Evolutionary conservation across 1,140 invertebrate species (phyloP), one percentile per base, ranked within the genome.

Genomic region (Trachelipus rathkii): DNA sequence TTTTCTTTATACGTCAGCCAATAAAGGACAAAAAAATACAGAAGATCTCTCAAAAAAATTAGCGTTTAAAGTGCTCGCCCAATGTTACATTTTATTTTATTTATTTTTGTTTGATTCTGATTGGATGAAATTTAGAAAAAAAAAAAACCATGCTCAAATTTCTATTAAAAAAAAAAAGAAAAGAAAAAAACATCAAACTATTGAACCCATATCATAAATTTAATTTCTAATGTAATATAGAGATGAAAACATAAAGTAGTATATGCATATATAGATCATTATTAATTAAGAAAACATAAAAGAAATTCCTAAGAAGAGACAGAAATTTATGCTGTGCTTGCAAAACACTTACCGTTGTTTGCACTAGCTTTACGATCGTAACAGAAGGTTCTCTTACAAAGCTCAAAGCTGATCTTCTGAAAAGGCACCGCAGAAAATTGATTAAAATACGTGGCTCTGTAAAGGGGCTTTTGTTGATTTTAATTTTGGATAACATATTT

Each of bases 361-460:
- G 95, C 10, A 95, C 83, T 67, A 96, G 84, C 81, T 94, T 88
- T 68, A 96, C 92, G 90, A 91, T 92, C 67, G 96, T 91, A 3
- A 97, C 85, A 79, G 94, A 88, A 0, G 94, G 95, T 83, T 98
- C 95, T 84, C 96, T 94, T 11, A 93, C 88, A 44, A 94, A 89
- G 45, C 90, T 91, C 10, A 96, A 84, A 90, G 92, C 95, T 23
- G 92, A 95, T 72, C 96, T 87, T 94, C 95, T 96, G 3, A 95
- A 85, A n/a, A n/a, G n/a, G n/a, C 10, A 98, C 90, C 0, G 93
- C 93, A 9, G 88, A 84, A 84, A 98, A 96, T 85, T 98, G 96
- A 78, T 90, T 89, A 72, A 88, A 90, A 92, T 94, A 97, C 0
- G 89, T 89, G 13, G 92, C 93, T 86, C 94, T 94, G 86, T 96